Base-by-base conservation (phyloP, 2,113 vertebrate species). In the Mastomys natalensis region DNA sequence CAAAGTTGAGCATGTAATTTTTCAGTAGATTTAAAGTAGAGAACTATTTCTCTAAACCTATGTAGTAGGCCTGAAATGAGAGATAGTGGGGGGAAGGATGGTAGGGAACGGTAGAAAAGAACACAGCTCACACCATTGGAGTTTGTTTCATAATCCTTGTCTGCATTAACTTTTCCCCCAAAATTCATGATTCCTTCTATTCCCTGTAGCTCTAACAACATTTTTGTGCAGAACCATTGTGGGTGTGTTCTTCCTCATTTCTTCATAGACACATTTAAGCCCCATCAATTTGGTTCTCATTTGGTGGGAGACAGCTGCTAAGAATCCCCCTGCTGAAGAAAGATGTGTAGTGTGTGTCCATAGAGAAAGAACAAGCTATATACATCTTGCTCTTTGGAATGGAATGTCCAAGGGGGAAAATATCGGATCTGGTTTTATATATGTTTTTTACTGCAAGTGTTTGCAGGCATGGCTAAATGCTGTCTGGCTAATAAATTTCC, bases 211-310 rank as follows among this genome's bases (percentile, higher is more conserved):
- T 70, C 26, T 15, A 64, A n/a, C 12, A 58, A 60, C 19, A 16
- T 22, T 76, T 73, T 60, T 74, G 37, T 70, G 51, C 37, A 21
- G 4, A 48, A 11, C 64, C 64, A 74, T 92, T 12, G 13, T 37
- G n/a, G 43, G 66, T 68, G 9, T 7, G 95, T 95, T 81, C 78
- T 91, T 92, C 87, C 76, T 68, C 31, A 55, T 81, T 87, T 93
- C 95, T 92, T 92, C 78, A 96, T 70, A 94, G 66, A 95, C 7
- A 88, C 40, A 81, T 96, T 94, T 85, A 93, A 95, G 64, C 76
- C n/a, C 26, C 68, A 88, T 88, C 19, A 2, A 85, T 90, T 94
- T 87, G 72, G 92, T 68, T 34, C 40, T 97, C 40, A 64, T 94
- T 87, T 92, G 40, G 45, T 70, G 37, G 24, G 68, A 7, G 26